These are phyloP conservation scores for Pocota personata DNA, from an alignment of 2,888 invertebrate species.

Conservation along the genomic window DNA sequence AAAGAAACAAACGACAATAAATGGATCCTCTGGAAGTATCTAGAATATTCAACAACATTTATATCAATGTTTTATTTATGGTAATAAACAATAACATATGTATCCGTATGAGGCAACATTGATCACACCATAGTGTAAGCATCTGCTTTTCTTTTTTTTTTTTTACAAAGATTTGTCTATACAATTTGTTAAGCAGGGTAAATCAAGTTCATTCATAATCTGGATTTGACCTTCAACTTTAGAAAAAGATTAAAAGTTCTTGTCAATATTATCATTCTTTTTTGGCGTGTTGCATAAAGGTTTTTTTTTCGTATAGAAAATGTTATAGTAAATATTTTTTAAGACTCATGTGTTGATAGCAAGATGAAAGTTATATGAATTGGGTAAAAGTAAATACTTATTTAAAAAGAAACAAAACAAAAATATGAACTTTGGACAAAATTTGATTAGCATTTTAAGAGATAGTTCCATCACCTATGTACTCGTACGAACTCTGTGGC, in stretches of 20 bases:
- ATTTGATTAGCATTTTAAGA: conserved; percentile 10
- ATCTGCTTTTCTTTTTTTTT: no score
- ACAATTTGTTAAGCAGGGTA: neutral
- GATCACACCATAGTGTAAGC: neutral
- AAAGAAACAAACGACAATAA: no score
- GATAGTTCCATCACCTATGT: neutral
- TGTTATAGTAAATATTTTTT: neutral
- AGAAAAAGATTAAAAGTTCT: conserved; percentile 1
- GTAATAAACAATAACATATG: no score
- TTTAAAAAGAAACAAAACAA: neutral
- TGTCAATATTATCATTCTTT: neutral
- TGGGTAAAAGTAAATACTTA: neutral
- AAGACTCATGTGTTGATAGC: conserved; percentile 1
- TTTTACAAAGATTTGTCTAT: neutral
- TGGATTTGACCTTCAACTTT: neutral
- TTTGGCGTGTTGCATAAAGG: conserved; percentile 1
- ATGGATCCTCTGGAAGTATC: no score
- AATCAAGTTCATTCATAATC: neutral
- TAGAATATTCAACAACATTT: no score
- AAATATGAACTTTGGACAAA: conserved; percentile 23
- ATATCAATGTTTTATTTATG: no score
- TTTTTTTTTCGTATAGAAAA: neutral
- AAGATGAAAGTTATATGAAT: conserved; percentile 8
- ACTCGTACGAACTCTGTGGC: neutral
- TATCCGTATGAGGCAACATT: no score